Percentiles rank a stretch among this genome's conserved stretches.
These are phyloP conservation scores for Tryphoninae sp. DNA, from an alignment of 2,888 invertebrate genomes.

Conservation along the genomic window DNA sequence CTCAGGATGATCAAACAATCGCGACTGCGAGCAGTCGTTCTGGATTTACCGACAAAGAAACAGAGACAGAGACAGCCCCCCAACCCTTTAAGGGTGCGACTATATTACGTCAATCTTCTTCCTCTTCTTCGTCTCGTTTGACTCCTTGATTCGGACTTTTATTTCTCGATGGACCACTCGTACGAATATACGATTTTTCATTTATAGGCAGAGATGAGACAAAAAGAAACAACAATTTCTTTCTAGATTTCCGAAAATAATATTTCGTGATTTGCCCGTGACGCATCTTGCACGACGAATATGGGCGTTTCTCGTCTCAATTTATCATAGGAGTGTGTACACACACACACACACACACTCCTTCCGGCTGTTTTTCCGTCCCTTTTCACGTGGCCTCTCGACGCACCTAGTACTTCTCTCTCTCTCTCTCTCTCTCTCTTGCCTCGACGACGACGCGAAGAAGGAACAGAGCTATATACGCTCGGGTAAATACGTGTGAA, in stretches of 20 bases:
- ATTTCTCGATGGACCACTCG: not conserved
- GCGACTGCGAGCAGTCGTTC: constrained; percentile 10
- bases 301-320: too few species aligned
- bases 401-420: not conserved
- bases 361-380: not conserved
- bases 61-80: constrained; percentile 18
- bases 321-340: too few species aligned
- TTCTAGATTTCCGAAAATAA: too few species aligned
- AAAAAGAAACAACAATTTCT: too few species aligned
- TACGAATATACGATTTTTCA: not conserved
- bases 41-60: constrained; percentile 3
- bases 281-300: too few species aligned
- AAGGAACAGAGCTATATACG: constrained; percentile 29
- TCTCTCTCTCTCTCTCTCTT: not conserved
- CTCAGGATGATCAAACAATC: constrained; percentile 39
- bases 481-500: constrained; percentile 70
- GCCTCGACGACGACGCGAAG: not conserved
- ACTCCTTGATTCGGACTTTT: not conserved
- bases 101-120: constrained; percentile 4
- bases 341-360: too few species aligned
- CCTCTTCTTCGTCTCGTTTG: not conserved
- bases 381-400: constrained; percentile 20
- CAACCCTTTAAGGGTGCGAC: not conserved
- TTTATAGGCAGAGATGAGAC: too few species aligned
- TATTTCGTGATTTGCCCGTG: too few species aligned